These are phyloP conservation scores for Trichopoda pennipes DNA, from an alignment of 2,888 invertebrate species.

Conservation along the genomic window DNA sequence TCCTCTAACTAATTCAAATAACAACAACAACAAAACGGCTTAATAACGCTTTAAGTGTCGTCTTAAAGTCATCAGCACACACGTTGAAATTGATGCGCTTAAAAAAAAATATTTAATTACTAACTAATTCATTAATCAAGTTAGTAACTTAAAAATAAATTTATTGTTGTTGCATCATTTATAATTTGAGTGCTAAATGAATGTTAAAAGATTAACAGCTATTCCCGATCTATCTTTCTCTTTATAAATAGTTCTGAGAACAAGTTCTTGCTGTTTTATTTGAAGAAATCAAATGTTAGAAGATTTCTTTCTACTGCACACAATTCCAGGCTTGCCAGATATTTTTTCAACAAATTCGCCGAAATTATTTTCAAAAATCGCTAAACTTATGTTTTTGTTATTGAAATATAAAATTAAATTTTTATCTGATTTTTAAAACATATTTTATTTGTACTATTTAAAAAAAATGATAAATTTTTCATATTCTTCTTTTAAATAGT, in stretches of 20 bases:
- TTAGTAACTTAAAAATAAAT: background rate
- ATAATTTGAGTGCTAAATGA: background rate
- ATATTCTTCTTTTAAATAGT: too few relatives aligned
- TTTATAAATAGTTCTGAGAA: constrained; percentile 18
- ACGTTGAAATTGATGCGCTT: constrained; percentile 42
- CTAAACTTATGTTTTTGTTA: too few relatives aligned
- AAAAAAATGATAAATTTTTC: too few relatives aligned
- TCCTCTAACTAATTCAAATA: constrained; percentile 17
- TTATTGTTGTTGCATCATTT: constrained; percentile 41
- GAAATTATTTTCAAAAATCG: too few relatives aligned
- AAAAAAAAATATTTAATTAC: constrained; percentile 37
- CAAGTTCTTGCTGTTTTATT: constrained; percentile 32
- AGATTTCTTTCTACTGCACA: background rate
- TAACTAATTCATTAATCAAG: constrained; percentile 20
- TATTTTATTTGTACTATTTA: too few relatives aligned
- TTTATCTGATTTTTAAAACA: too few relatives aligned
- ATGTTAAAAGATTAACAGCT: constrained; percentile 11
- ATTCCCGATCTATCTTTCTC: background rate
- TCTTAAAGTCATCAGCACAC: constrained; percentile 27
- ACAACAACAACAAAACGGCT: background rate
- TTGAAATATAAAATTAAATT: too few relatives aligned
- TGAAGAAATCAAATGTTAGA: background rate
- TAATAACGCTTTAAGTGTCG: constrained; percentile 14
- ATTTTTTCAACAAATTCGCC: too few relatives aligned
- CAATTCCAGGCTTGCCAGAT: background rate